Evolutionary conservation across 1,140 invertebrate genomes (phyloP).

Genomic region (Nephotettix cincticeps): DNA sequence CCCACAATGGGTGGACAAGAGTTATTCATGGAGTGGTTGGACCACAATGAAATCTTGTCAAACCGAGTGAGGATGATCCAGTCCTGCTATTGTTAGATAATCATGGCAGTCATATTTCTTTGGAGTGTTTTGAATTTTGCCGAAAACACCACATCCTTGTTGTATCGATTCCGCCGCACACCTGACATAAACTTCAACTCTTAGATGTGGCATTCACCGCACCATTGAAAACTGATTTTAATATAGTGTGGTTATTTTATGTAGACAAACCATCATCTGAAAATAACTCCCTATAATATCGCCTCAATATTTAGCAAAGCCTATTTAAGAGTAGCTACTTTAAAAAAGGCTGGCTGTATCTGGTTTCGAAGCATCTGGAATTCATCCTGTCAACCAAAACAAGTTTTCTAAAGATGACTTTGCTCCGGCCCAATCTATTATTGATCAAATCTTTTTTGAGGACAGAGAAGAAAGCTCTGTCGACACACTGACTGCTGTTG

Average conservation of each 20-base stretch:
- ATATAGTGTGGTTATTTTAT: slow-evolving; percentile 45
- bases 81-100: slow-evolving; percentile 42
- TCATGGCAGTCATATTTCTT: slow-evolving; percentile 44
- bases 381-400: slow-evolving; percentile 46
- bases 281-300: slow-evolving; percentile 42
- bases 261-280: slow-evolving; percentile 39
- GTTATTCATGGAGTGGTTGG: slow-evolving; percentile 42
- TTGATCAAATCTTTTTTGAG: neutral
- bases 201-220: slow-evolving; percentile 45
- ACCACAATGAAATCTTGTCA: slow-evolving; percentile 35
- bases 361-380: slow-evolving; percentile 41
- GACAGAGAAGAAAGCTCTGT: neutral
- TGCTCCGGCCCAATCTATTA: slow-evolving; percentile 34
- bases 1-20: slow-evolving; percentile 44
- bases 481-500: neutral
- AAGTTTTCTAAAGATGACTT: slow-evolving; percentile 46
- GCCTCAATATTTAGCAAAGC: slow-evolving; percentile 39
- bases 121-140: slow-evolving; percentile 38
- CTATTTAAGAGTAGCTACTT: slow-evolving; percentile 38
- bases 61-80: slow-evolving; percentile 26
- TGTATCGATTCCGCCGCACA: slow-evolving; percentile 46
- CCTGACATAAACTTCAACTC: slow-evolving; percentile 46
- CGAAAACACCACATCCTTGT: slow-evolving; percentile 45
- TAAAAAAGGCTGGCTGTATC: slow-evolving; percentile 37
- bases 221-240: slow-evolving; percentile 48